Evolutionary conservation across 2,797 vertebrate genomes (phyloP).

Genomic region (Nasua narica): DNA sequence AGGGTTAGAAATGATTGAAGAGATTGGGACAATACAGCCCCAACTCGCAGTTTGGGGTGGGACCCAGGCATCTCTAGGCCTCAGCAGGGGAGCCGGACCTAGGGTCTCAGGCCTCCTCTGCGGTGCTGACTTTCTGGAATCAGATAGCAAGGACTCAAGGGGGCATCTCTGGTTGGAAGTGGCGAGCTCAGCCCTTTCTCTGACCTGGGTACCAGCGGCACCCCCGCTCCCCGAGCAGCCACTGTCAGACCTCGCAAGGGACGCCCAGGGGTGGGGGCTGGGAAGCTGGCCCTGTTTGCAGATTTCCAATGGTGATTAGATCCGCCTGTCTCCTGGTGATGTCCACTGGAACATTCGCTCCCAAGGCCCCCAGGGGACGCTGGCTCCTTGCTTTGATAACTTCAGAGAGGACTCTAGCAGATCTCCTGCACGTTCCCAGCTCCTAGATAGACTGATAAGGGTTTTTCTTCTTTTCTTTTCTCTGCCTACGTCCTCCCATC

Average conservation of each 20-base stretch:
- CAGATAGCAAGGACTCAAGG: background rate
- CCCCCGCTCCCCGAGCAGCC: background rate
- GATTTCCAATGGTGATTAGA: background rate
- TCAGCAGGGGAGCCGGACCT: background rate
- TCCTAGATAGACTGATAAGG: background rate
- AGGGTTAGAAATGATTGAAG: background rate
- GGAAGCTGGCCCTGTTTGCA: background rate
- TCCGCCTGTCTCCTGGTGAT: background rate
- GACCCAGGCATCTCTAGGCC: background rate
- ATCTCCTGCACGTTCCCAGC: background rate
- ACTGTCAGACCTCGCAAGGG: rapidly evolving
- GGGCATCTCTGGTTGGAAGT: background rate
- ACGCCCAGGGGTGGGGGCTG: rapidly evolving
- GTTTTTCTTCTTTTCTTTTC: background rate
- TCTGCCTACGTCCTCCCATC: background rate
- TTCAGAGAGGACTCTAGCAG: background rate
- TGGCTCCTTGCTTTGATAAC: background rate
- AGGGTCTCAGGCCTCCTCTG: background rate
- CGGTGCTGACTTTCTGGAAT: background rate
- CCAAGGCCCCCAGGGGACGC: background rate
- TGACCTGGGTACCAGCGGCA: background rate
- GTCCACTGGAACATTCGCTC: background rate
- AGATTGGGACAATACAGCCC: background rate
- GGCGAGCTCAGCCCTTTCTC: background rate
- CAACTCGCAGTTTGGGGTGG: background rate